Evolutionary conservation across 2,113 vertebrate genomes (phyloP).

Genomic region (Gadus macrocephalus): DNA sequence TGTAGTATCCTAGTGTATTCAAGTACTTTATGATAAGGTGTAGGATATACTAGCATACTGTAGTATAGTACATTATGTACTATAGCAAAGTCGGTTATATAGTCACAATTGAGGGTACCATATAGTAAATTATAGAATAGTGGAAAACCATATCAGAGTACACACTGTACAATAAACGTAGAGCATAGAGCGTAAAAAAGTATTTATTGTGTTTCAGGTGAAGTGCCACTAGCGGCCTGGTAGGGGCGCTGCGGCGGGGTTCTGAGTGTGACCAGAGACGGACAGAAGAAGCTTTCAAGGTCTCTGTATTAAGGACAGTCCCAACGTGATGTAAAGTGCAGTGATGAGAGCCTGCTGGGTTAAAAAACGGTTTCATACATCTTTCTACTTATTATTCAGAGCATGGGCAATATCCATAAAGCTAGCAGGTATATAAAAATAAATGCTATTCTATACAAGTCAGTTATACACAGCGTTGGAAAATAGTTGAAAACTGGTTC

Average conservation of each 20-base stretch:
- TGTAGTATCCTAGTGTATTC: too few species aligned
- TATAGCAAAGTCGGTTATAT: too few species aligned
- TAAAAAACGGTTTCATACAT: slow-evolving; percentile 34
- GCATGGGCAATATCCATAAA: slow-evolving; percentile 38
- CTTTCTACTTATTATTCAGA: slow-evolving; percentile 13
- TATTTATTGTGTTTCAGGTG: slow-evolving; percentile 48
- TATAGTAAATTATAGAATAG: too few species aligned
- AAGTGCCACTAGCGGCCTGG: slow-evolving; percentile 39
- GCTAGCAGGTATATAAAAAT: slow-evolving; percentile 62
- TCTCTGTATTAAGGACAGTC: too few species aligned
- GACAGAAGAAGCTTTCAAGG: too few species aligned
- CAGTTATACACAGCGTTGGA: slow-evolving; percentile 5
- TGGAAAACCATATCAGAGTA: too few species aligned
- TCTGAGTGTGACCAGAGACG: too few species aligned
- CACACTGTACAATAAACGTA: neutral
- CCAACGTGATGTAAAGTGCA: slow-evolving; percentile 53
- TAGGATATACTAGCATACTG: too few species aligned
- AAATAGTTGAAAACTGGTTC: neutral
- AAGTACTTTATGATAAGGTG: too few species aligned
- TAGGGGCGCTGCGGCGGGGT: too few species aligned
- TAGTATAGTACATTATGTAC: too few species aligned
- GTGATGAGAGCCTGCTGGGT: slow-evolving; percentile 26
- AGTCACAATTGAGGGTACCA: too few species aligned
- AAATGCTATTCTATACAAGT: slow-evolving; percentile 65
- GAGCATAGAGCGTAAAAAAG: slow-evolving; percentile 32